Percentiles rank a stretch among this genome's conserved stretches.
These are phyloP conservation scores for Macropis europaea DNA, from an alignment of 2,888 invertebrate genomes.

Conservation along the genomic window DNA sequence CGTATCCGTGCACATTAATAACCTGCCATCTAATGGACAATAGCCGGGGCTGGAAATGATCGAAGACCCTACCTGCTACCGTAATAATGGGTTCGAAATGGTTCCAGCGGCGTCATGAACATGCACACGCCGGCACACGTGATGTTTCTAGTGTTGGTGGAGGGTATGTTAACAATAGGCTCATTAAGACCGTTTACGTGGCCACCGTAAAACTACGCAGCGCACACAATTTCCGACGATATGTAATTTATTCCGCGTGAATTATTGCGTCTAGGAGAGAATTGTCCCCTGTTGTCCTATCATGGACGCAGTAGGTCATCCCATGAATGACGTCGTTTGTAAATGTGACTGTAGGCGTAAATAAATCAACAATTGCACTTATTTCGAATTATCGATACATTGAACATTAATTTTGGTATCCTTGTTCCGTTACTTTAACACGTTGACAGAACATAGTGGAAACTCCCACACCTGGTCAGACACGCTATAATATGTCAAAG, in stretches of 20 bases:
- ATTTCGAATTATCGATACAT: too few species aligned
- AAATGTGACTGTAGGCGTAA: too few species aligned
- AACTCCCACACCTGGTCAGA: too few species aligned
- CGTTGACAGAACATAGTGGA: too few species aligned
- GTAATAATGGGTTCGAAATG: slow-evolving; percentile 46
- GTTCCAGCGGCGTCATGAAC: slow-evolving; percentile 29
- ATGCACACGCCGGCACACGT: slow-evolving; percentile 20
- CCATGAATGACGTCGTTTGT: too few species aligned
- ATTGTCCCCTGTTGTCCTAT: not conserved
- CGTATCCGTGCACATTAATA: slow-evolving; percentile 25
- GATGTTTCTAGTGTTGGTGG: slow-evolving; percentile 10
- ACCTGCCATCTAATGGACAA: slow-evolving; percentile 41
- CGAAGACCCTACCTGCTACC: slow-evolving; percentile 39
- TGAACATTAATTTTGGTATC: too few species aligned
- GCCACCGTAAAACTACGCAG: slow-evolving; percentile 30
- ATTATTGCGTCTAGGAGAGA: not conserved
- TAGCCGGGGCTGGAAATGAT: slow-evolving; percentile 32
- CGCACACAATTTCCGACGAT: slow-evolving; percentile 16
- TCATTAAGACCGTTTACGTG: slow-evolving; percentile 54
- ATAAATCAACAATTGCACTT: too few species aligned
- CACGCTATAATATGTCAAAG: too few species aligned
- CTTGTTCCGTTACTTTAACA: too few species aligned
- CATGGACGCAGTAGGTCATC: not conserved
- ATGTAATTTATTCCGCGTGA: slow-evolving; percentile 21
- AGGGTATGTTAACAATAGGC: slow-evolving; percentile 42